Base-by-base conservation (phyloP, 2,113 vertebrate species). In the Odontophorus gujanensis region DNA sequence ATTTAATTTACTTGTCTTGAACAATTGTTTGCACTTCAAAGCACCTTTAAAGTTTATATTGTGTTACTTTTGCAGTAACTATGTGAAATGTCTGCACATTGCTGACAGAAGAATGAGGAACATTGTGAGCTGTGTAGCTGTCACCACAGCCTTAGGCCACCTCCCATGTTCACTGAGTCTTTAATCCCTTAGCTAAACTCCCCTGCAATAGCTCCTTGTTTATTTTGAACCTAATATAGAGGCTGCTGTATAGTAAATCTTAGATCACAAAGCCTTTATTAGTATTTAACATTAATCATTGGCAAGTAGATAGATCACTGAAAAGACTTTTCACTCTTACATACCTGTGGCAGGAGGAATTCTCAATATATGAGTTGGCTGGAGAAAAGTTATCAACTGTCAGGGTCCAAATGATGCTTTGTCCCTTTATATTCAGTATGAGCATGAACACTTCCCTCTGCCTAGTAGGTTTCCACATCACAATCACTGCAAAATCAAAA, bases 41-140 rank as follows among this genome's bases (percentile, higher is more conserved):
- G 24, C 1, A 45, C 10, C 21, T 58, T 69, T 66, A 66, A 76
- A 85, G 25, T 3, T 61, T 80, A 3, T 24, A 5, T 48, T 73
- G 16, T 20, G 13, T 45, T 83, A n/a, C 40, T 69, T 21, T 1
- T 1, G 11, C 48, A 80, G 34, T 30, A 90, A 8, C 17, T 76
- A 9, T 36, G 45, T 87, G 62, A 85, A 85, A 38, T 16, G 30
- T 79, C 59, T 82, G 53, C 48, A 76, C 20, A 7, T 24, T 5
- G 0, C 36, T 92, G 50, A 53, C 15, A 88, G 58, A 62, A 75
- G 43, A 32, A 12, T 63, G 42, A 90, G 90, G 67, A 79, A 62
- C 25, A 61, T 8, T 0, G 1, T 40, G 32, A 72, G 7, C 48
- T 43, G 20, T 2, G 1, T 16, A 51, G 42, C 38, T 79, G 57